Base-by-base conservation (phyloP, 37 sponge, comb jelly and placozoan genomes). In the Amphimedon queenslandica region DNA sequence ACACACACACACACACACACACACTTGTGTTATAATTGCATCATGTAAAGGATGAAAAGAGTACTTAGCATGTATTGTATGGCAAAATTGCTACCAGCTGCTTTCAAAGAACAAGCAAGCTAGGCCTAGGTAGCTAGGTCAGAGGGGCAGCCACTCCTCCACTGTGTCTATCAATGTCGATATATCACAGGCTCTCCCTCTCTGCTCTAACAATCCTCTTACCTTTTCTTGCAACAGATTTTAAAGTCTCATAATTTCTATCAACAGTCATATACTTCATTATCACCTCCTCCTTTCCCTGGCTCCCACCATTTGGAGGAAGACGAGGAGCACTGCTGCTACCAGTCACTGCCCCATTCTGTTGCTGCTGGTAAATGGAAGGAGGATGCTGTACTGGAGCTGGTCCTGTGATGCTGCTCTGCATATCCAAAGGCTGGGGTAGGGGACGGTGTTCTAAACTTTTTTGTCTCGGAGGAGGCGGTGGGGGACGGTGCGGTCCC, bases 201-300 rank as follows among this genome's bases (percentile, higher is more conserved):
- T 13, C 51, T 13, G 51, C 51, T 13, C 51, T 18, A 8, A 47
- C 31, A 70, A 3, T 37, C 27, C 0, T 1, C 40, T 71, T 20
- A 84, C 90, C 90, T 77, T 80, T 83, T 40, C 84, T 80, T 0
- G 85, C 64, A 3, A 89, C 67, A 35, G 72, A 31, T 39, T 89
- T 89, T 2, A 89, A 64, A 41, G 40, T 76, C 39, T 84, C 85
- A 72, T 89, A 89, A 43, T 84, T 89, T 70, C 90, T 84, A 32
- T 89, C 85, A n/a, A 71, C 74, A 2, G 76, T 84, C 67, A 84
- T 23, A 67, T 74, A 89, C 47, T 84, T 84, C 36, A 80, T 32
- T 64, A 80, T 84, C 30, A 89, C 56, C 68, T 80, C 73, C n/a
- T 89, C 85, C 40, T 76, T 13, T 47, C 13, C 13, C 8, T 18